phyloP scores from a whole-genome alignment of 2,113 vertebrate genomes.

The Tetrao urogallus region DNA sequence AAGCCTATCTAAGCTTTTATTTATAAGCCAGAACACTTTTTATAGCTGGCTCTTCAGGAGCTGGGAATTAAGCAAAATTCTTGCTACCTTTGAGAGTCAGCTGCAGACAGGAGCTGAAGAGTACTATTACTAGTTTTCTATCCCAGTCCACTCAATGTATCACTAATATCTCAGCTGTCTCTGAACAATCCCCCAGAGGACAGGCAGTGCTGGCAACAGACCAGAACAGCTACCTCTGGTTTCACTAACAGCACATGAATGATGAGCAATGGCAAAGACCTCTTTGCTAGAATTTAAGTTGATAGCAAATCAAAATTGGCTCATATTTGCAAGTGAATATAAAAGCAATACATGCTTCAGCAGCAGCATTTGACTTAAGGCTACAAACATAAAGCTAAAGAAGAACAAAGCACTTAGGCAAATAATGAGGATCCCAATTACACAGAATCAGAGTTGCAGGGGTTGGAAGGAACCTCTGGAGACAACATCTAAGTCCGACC shows the following conservation, averaged over 20 bases:
- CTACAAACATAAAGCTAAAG: background rate
- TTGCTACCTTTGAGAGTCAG: background rate
- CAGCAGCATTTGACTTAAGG: background rate
- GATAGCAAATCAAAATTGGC: background rate
- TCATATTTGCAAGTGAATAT: background rate
- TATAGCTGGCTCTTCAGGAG: background rate
- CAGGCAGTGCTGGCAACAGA: accelerated
- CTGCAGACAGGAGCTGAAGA: background rate
- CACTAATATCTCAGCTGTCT: background rate
- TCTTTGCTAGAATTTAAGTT: background rate
- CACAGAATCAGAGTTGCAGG: background rate
- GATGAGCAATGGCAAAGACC: background rate
- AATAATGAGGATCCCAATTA: background rate
- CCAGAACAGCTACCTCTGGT: background rate
- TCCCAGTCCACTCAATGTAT: accelerated
- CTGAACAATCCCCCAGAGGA: background rate
- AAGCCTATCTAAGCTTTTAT: background rate
- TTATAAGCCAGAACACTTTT: background rate
- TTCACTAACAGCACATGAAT: background rate
- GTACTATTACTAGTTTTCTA: background rate
- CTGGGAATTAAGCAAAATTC: background rate
- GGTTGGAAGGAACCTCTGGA: background rate
- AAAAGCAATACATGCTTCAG: background rate
- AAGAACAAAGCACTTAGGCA: background rate
- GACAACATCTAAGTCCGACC: too few species aligned